phyloP scores from a whole-genome alignment of 2,797 vertebrate genomes.

The Spondyliosoma cantharus region DNA sequence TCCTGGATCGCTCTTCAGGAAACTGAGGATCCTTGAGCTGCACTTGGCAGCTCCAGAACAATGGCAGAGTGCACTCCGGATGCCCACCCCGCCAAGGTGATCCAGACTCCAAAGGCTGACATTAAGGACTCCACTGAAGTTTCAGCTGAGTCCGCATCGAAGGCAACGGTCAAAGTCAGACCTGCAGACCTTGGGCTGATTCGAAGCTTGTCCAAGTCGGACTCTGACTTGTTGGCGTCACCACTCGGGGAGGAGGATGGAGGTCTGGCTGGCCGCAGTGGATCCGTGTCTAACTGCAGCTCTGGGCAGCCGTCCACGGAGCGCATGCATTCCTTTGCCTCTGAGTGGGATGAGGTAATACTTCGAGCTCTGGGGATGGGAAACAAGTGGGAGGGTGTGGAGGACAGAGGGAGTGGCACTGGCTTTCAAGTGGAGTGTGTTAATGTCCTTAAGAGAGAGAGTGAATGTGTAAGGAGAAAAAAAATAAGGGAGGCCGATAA shows the following conservation, averaged over 20 bases:
- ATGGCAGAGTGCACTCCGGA: constrained; percentile 80
- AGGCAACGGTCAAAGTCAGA: constrained; percentile 77
- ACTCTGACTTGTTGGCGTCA: constrained; percentile 95
- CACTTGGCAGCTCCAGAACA: constrained; percentile 44
- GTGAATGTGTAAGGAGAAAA: constrained; percentile 23
- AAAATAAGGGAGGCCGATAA: constrained; percentile 51
- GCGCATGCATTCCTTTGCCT: constrained; percentile 94
- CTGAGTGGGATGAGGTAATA: constrained; percentile 98
- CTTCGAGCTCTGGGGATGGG: constrained; percentile 51
- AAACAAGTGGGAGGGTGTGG: constrained; percentile 57
- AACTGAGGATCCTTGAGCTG: constrained; percentile 47
- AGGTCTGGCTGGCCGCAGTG: constrained; percentile 89
- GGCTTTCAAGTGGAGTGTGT: constrained; percentile 46
- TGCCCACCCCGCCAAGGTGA: constrained; percentile 74
- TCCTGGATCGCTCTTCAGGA: constrained; percentile 57
- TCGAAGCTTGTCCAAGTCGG: constrained; percentile 95
- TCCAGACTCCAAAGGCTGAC: constrained; percentile 47
- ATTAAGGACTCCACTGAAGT: constrained; percentile 57
- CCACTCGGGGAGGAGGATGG: constrained; percentile 90
- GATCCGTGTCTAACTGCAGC: constrained; percentile 93
- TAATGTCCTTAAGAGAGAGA: constrained; percentile 44
- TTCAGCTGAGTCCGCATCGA: constrained; percentile 50
- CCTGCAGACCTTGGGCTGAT: constrained; percentile 91
- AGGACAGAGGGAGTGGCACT: constrained; percentile 56
- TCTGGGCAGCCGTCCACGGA: constrained; percentile 89